These are phyloP conservation scores for Daktulosphaira vitifoliae DNA, from an alignment of 1,140 invertebrate species.

Conservation along the genomic window DNA sequence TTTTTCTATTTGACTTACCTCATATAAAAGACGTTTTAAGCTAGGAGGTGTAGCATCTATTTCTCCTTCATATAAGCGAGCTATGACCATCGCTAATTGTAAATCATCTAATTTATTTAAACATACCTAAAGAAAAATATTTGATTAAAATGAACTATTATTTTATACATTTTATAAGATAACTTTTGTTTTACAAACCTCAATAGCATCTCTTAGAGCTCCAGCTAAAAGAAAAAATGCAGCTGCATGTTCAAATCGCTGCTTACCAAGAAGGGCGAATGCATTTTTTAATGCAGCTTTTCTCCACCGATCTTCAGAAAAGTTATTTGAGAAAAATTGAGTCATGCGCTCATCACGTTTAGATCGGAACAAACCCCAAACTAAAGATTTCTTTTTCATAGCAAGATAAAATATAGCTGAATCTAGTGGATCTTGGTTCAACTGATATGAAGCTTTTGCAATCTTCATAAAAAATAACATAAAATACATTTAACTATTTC, in stretches of 20 bases:
- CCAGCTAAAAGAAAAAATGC: slow-evolving; percentile 93
- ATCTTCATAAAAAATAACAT: too few relatives aligned
- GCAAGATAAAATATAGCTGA: slow-evolving; percentile 95
- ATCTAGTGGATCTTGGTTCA: slow-evolving; percentile 88
- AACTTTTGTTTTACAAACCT: too few relatives aligned
- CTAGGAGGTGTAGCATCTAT: slow-evolving; percentile 61
- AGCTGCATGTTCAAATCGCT: slow-evolving; percentile 87
- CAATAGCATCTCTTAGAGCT: slow-evolving; percentile 86
- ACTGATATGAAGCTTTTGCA: slow-evolving; percentile 83
- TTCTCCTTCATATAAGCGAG: slow-evolving; percentile 79
- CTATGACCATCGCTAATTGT: slow-evolving; percentile 90
- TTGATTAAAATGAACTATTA: not conserved
- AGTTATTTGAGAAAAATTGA: slow-evolving; percentile 91
- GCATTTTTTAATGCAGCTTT: slow-evolving; percentile 97
- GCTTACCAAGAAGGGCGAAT: slow-evolving; percentile 88
- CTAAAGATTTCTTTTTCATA: slow-evolving; percentile 94
- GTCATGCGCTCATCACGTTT: slow-evolving; percentile 87
- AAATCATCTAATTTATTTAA: slow-evolving; percentile 90
- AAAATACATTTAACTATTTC: not conserved
- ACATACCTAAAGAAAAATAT: slow-evolving; percentile 53
- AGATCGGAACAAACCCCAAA: slow-evolving; percentile 91
- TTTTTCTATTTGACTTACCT: slow-evolving; percentile 52
- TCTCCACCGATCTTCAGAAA: slow-evolving; percentile 83
- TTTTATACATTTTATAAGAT: not conserved
- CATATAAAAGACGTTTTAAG: slow-evolving; percentile 65